Base-by-base conservation (phyloP, 2,113 vertebrate genomes). In the Heteronetta atricapilla region DNA sequence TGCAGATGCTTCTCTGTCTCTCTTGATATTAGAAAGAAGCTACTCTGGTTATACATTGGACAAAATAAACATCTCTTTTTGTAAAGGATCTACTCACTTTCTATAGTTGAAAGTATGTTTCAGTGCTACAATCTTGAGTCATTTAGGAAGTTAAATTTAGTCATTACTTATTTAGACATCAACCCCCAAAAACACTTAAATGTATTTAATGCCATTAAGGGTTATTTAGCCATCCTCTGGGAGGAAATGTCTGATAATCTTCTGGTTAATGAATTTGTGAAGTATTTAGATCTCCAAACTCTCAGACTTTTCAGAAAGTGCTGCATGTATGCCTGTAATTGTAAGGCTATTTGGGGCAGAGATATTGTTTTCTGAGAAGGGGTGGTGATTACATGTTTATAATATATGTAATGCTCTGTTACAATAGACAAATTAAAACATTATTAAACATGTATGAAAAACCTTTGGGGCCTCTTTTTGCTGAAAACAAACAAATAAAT, bases 311-410 rank as follows among this genome's bases (percentile, higher is more conserved):
- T 60, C 1, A 2, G 11, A 48, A 77, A 62, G 7, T 2, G 6
- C 12, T 74, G 9, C 26, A 26, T 55, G 7, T 79, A 70, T 74
- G 9, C 26, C 23, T 55, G 7, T 79, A 70, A 78, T 66, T 15
- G 22, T 21, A 53, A 11, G 1, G 0, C 1, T 73, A 4, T 60
- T 73, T 40, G 52, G 6, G 11, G 52, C 12, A 87, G 38, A 77
- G 4, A 3, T 46, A 25, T 22, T 26, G 16, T 53, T 77, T 90
- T 53, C 56, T 78, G 34, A 59, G 25, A 13, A 74, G 8, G 7
- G 5, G 1, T 4, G 3, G 31, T 66, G 46, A 34, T 56, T 70
- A 0, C 1, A 0, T 55, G 2, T 52, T 72, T 72, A 6, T 33
- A 33, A 21, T 23, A 38, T 9, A 58, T 17, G 3, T 72, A 58